Evolutionary conservation across 2,888 invertebrate genomes (phyloP).

Genomic region (Galerucella nymphaeae): DNA sequence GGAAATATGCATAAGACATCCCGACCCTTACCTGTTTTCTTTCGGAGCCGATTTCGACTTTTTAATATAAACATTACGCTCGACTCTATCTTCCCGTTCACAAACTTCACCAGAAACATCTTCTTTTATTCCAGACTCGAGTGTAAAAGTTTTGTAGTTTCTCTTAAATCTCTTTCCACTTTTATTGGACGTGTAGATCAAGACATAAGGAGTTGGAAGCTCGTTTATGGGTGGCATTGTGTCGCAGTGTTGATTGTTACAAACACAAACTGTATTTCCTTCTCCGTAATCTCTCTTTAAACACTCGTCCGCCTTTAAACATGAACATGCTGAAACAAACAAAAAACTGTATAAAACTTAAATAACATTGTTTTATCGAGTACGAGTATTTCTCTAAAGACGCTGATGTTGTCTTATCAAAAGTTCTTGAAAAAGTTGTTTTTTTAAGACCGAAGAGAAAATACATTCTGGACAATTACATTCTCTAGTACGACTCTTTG

Average conservation of each 20-base stretch:
- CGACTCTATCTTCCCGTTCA: not conserved
- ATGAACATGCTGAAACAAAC: constrained; percentile 7
- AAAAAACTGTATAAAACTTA: not conserved
- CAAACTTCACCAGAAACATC: not conserved
- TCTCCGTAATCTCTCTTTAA: constrained; percentile 38
- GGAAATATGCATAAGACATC: not conserved
- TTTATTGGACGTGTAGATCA: constrained; percentile 71
- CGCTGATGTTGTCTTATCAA: too few species aligned
- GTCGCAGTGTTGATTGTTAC: constrained; percentile 78
- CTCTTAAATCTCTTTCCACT: constrained; percentile 67
- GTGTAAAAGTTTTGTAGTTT: constrained; percentile 9
- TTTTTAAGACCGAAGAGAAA: too few species aligned
- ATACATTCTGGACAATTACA: too few species aligned
- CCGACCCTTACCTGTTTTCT: not conserved
- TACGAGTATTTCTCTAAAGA: too few species aligned
- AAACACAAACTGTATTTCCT: constrained; percentile 73
- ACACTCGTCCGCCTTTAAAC: constrained; percentile 19
- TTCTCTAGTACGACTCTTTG: too few species aligned
- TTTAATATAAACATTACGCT: not conserved
- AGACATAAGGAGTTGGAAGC: constrained; percentile 55
- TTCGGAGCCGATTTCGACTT: not conserved
- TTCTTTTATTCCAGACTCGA: not conserved
- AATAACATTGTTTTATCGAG: not conserved
- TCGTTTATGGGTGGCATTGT: constrained; percentile 66
- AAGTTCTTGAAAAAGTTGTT: too few species aligned